Percentiles rank a stretch among this genome's conserved stretches.
phyloP scores from a whole-genome alignment of 2,888 invertebrate genomes.

The Azorinus chamasolen region DNA sequence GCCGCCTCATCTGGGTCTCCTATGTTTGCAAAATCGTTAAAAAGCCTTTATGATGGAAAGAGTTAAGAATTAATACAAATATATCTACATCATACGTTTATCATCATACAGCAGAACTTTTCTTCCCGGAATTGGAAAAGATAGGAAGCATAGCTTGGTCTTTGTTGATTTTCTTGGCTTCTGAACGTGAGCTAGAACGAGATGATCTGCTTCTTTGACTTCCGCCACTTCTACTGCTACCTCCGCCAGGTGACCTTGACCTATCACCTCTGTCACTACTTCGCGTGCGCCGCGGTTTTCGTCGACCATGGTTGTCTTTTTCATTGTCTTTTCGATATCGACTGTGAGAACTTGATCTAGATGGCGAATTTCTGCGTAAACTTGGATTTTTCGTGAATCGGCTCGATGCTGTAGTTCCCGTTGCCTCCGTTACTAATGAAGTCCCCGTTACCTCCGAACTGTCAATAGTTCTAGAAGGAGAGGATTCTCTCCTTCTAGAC shows the following conservation, averaged over 20 bases:
- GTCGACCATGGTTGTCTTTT: slow-evolving; percentile 49
- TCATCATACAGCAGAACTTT: slow-evolving; percentile 34
- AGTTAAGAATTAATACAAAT: too few relatives aligned
- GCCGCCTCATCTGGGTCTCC: too few relatives aligned
- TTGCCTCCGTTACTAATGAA: slow-evolving; percentile 50
- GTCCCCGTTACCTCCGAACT: slow-evolving; percentile 52
- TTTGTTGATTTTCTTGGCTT: slow-evolving; percentile 44
- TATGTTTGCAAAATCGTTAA: too few relatives aligned
- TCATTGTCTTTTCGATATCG: slow-evolving; percentile 54
- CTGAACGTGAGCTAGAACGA: slow-evolving; percentile 20
- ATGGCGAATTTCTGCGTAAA: slow-evolving; percentile 58
- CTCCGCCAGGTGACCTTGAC: slow-evolving; percentile 38
- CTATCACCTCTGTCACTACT: slow-evolving; percentile 43
- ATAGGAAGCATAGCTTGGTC: slow-evolving; percentile 62
- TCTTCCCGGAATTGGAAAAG: slow-evolving; percentile 39
- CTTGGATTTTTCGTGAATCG: slow-evolving; percentile 55
- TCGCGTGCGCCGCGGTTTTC: slow-evolving; percentile 49
- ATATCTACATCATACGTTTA: too few relatives aligned
- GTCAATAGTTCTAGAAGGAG: slow-evolving; percentile 51
- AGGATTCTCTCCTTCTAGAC: slow-evolving; percentile 39
- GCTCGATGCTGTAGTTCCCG: slow-evolving; percentile 49
- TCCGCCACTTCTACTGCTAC: slow-evolving; percentile 5
- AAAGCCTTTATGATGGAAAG: too few relatives aligned
- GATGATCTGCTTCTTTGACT: slow-evolving; percentile 26
- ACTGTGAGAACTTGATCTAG: slow-evolving; percentile 61